Percentiles rank a stretch among this genome's conserved stretches.
Conservation (phyloP, 37 sponge, comb jelly and placozoan genomes). For the Lycopodina hypogea region DNA sequence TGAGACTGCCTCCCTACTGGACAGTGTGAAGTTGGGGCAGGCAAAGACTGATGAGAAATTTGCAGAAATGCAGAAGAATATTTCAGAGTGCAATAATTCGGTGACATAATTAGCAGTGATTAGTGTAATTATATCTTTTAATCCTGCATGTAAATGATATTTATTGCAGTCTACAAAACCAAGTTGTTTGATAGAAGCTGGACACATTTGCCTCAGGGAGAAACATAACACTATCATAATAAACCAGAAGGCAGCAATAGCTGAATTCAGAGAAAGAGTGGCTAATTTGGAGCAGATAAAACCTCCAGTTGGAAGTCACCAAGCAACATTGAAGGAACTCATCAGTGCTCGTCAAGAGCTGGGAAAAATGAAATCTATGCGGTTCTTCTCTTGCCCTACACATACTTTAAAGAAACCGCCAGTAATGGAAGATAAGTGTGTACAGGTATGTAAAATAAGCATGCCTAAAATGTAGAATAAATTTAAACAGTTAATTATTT, state of each 20-base stretch:
- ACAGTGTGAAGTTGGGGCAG: background rate
- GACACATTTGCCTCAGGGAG: constrained; percentile 44
- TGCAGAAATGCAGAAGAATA: background rate
- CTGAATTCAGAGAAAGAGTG: constrained; percentile 28
- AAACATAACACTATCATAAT: constrained; percentile 20
- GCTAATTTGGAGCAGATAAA: constrained; percentile 22
- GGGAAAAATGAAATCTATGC: background rate
- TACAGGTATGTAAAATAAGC: too few species aligned
- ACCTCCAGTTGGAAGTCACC: constrained; percentile 54
- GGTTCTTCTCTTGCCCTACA: too few species aligned
- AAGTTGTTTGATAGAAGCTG: constrained; percentile 8
- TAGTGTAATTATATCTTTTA: background rate
- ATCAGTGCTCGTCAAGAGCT: constrained; percentile 37
- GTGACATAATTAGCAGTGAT: background rate
- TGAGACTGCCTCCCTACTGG: background rate
- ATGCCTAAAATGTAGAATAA: too few species aligned
- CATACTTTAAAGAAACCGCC: too few species aligned
- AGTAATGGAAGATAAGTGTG: too few species aligned
- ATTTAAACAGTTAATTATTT: too few species aligned
- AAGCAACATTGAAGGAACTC: constrained; percentile 52
- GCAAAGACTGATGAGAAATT: background rate
- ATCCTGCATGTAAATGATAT: background rate
- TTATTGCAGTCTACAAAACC: background rate
- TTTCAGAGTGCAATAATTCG: background rate
- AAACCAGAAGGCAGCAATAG: constrained; percentile 22